Base-by-base conservation (phyloP, 2,113 vertebrate species). In the Hoplias malabaricus region DNA sequence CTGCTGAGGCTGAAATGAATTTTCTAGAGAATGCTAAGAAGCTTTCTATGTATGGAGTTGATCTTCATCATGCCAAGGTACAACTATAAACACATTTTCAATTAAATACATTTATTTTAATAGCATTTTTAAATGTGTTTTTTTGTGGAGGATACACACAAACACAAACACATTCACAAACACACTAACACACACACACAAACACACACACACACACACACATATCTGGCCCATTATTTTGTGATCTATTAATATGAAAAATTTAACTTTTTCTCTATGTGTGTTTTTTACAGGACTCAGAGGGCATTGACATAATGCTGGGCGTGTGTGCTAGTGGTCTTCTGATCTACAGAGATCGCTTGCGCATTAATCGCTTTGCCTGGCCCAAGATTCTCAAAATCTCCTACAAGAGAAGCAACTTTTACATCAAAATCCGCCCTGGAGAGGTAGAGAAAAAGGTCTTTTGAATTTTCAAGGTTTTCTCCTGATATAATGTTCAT, bases 331-430 rank as follows among this genome's bases (percentile, higher is more conserved):
- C 98, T 89, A 99, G 98, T 0, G 98, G 98, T 56, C 93, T 99
- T 46, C 94, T 99, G 34, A 98, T 99, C 88, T 99, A 99, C 89
- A 92, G 98, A 79, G 98, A 99, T 87, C 94, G 97, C 2, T 91
- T 99, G 83, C 92, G 98, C 82, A 99, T 99, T 91, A 99, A 99
- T 85, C 96, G 98, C 5, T 99, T 99, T 0, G 98, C 98, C 82
- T 99, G 98, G 98, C 98, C 98, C 74, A 99, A 99, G 89, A 99
- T 99, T 86, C 96, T 99, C 67, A 99, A 99, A 90, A 99, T 99
- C 82, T 99, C 98, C 29, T 99, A 99, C 74, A 99, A 99, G 77
- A 95, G 98, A 86, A 99, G 98, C 90, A 99, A 99, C 91, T 99
- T 99, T 89, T 99, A 99, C 88, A 99, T 99, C 90, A 99, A 99